Evolutionary conservation across 2,113 vertebrate genomes (phyloP).

Genomic region (Gila orcuttii): DNA sequence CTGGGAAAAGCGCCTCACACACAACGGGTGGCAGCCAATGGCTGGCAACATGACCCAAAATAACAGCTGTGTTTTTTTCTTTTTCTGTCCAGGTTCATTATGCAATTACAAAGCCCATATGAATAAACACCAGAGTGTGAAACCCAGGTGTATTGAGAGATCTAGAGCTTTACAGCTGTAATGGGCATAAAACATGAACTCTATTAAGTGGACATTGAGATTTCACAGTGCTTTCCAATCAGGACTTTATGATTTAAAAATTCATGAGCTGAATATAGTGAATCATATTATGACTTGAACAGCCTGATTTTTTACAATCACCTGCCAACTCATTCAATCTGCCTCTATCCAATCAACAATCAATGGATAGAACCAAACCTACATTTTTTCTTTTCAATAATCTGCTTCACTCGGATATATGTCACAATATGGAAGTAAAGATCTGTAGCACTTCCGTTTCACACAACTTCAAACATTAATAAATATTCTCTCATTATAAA

Average conservation of each 20-base stretch:
- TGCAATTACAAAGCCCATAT: constrained; percentile 61
- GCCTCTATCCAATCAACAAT: too few relatives aligned
- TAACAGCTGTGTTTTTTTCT: constrained; percentile 67
- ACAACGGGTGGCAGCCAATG: constrained; percentile 56
- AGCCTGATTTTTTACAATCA: too few relatives aligned
- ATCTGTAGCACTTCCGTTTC: too few relatives aligned
- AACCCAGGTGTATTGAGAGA: constrained; percentile 28
- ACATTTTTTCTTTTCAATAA: too few relatives aligned
- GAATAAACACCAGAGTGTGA: constrained; percentile 46
- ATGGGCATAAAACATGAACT: background rate
- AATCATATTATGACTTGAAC: constrained; percentile 9
- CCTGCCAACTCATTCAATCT: too few relatives aligned
- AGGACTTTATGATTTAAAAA: background rate
- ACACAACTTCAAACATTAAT: too few relatives aligned
- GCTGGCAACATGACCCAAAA: constrained; percentile 64
- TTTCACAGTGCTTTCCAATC: background rate
- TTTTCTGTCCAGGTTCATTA: constrained; percentile 64
- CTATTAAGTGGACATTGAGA: background rate
- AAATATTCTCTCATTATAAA: too few relatives aligned
- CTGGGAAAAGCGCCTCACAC: background rate
- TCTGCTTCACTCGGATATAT: too few relatives aligned
- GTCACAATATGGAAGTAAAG: too few relatives aligned
- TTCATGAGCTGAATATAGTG: constrained; percentile 2
- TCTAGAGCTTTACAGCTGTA: constrained; percentile 18
- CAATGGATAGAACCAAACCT: too few relatives aligned